A percentile compares a stretch with the other conserved stretches of the same genome.
phyloP scores from a whole-genome alignment of 2,113 vertebrate species.

The Ammodytes marinus region DNA sequence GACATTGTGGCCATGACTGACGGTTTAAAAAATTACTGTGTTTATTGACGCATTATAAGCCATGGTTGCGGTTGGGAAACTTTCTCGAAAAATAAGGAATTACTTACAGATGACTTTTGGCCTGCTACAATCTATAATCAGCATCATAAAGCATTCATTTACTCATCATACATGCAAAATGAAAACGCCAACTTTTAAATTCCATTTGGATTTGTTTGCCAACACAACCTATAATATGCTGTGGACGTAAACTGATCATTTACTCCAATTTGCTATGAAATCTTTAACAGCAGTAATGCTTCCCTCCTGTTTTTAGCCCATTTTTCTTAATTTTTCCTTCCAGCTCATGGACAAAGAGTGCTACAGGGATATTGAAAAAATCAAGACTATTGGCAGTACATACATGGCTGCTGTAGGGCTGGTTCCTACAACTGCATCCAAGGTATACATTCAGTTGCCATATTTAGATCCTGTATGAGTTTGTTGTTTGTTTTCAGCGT shows the following conservation, averaged over 20 bases:
- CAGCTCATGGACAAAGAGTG: conserved; percentile 99
- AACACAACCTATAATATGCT: conserved; percentile 19
- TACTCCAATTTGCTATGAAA: conserved; percentile 14
- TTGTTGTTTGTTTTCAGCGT: conserved; percentile 21
- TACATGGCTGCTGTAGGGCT: conserved; percentile 99
- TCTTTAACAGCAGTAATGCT: conserved; percentile 11
- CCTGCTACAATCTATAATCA: conserved; percentile 57
- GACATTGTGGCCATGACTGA: conserved; percentile 45
- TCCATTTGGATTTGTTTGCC: conserved; percentile 44
- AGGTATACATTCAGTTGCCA: conserved; percentile 82
- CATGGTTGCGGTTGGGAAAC: conserved; percentile 57
- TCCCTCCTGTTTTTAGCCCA: conserved; percentile 20
- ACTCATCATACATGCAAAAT: conserved; percentile 31
- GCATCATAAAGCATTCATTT: conserved; percentile 54
- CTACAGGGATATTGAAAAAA: conserved; percentile 98
- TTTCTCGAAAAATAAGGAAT: conserved; percentile 57
- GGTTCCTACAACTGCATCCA: conserved; percentile 92
- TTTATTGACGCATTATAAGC: conserved; percentile 61
- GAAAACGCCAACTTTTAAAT: conserved; percentile 19
- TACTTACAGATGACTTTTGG: conserved; percentile 63
- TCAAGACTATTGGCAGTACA: conserved; percentile 99
- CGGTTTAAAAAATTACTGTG: conserved; percentile 49
- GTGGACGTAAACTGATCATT: conserved; percentile 12
- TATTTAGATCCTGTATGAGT: conserved; percentile 29
- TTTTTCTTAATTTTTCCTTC: conserved; percentile 5